phyloP scores from a whole-genome alignment of 2,113 vertebrate genomes.

The Sphaerodactylus townsendi region DNA sequence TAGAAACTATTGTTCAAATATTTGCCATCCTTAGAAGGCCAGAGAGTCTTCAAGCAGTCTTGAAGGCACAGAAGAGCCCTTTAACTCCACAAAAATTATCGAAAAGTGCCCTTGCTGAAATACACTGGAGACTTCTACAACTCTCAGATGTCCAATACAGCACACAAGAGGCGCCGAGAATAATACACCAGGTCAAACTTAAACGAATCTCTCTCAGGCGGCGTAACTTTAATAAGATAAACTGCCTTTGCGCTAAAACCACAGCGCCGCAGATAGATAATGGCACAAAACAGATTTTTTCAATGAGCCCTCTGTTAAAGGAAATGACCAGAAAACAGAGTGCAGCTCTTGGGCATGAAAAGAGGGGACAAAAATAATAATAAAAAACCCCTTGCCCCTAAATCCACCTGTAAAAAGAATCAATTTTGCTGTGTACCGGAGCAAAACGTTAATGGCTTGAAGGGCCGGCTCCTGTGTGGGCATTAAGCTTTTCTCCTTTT shows the following conservation, averaged over 20 bases:
- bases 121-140: conserved; percentile 76
- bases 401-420: conserved; percentile 70
- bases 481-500: conserved; percentile 49
- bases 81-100: conserved; percentile 69
- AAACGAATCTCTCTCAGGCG: conserved; percentile 72
- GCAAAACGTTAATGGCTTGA: conserved; percentile 60
- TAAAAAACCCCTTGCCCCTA: conserved; percentile 15
- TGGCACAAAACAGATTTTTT: conserved; percentile 42
- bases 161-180: conserved; percentile 63
- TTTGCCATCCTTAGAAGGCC: conserved; percentile 67
- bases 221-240: conserved; percentile 66
- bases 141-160: conserved; percentile 67
- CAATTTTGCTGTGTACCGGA: conserved; percentile 69
- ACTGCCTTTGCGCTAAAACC: conserved; percentile 58
- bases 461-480: conserved; percentile 14
- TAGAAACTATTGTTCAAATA: conserved; percentile 67
- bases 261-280: conserved; percentile 56
- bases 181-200: conserved; percentile 75
- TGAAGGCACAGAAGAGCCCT: conserved; percentile 67
- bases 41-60: conserved; percentile 67
- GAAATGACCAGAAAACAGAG: conserved; percentile 67
- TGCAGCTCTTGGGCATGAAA: conserved; percentile 52
- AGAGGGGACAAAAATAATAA: conserved; percentile 50
- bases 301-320: conserved; percentile 58
- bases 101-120: conserved; percentile 68